These are phyloP conservation scores for Takifugu ocellatus DNA, from an alignment of 2,797 vertebrate genomes.

Conservation along the genomic window DNA sequence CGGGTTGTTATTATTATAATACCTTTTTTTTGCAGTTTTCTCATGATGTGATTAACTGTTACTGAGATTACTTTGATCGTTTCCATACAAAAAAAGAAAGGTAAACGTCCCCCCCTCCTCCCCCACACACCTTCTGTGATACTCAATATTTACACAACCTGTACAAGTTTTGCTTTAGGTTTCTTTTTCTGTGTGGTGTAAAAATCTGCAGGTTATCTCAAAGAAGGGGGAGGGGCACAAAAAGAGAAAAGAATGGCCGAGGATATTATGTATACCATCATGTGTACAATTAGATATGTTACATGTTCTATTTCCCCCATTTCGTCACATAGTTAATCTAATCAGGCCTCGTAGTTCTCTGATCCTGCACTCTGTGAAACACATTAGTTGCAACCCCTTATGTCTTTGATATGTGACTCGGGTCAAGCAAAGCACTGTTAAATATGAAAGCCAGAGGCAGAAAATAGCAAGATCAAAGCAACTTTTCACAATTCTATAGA, in stretches of 20 bases:
- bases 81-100: conserved; percentile 78
- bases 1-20: conserved; percentile 18
- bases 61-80: conserved; percentile 71
- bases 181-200: conserved; percentile 70
- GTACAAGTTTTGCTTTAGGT: conserved; percentile 77
- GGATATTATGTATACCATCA: conserved; percentile 61
- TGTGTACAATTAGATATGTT: conserved; percentile 69
- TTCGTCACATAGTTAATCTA: conserved; percentile 58
- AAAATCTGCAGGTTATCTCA: conserved; percentile 74
- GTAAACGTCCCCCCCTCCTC: conserved; percentile 52
- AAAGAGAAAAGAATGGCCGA: conserved; percentile 73
- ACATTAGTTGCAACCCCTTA: conserved; percentile 72
- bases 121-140: conserved; percentile 16
- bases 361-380: conserved; percentile 51
- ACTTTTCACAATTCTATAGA: conserved; percentile 54
- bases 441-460: conserved; percentile 24
- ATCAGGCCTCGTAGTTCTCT: conserved; percentile 48
- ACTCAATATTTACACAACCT: conserved; percentile 81
- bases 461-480: conserved; percentile 42
- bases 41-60: conserved; percentile 74
- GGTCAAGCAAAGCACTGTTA: conserved; percentile 19
- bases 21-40: conserved; percentile 66
- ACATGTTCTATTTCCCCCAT: conserved; percentile 34
- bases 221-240: conserved; percentile 72
- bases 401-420: conserved; percentile 14